These are phyloP conservation scores for Lasioglossum zephyrum DNA, from an alignment of 2,888 invertebrate species.

Conservation along the genomic window DNA sequence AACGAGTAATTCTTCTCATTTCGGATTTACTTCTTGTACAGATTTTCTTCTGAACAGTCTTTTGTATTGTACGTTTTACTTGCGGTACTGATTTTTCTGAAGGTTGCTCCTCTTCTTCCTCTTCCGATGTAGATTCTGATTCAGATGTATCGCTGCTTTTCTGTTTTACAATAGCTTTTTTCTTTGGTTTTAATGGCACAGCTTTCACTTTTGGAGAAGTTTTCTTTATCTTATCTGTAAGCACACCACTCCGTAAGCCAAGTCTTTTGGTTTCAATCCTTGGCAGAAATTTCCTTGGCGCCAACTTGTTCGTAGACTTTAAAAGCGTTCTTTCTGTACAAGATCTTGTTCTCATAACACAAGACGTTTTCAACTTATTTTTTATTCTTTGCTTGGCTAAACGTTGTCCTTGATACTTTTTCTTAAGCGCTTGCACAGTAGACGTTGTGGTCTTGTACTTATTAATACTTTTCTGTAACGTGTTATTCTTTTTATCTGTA, in stretches of 20 bases:
- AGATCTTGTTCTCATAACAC: conserved; percentile 85
- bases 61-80: conserved; percentile 65
- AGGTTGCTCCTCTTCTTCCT: conserved; percentile 61
- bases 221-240: conserved; percentile 57
- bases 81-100: conserved; percentile 62
- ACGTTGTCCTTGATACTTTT: conserved; percentile 87
- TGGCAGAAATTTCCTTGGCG: conserved; percentile 73
- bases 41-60: conserved; percentile 74
- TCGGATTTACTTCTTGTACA: conserved; percentile 79
- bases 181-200: conserved; percentile 71
- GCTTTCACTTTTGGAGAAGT: conserved; percentile 65
- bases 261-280: conserved; percentile 75
- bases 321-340: conserved; percentile 79
- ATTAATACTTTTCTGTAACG: conserved; percentile 71
- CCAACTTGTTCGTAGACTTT: conserved; percentile 79
- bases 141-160: conserved; percentile 65
- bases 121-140: conserved; percentile 63
- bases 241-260: conserved; percentile 76
- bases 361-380: conserved; percentile 79
- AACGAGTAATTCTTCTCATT: conserved; percentile 81
- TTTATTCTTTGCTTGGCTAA: conserved; percentile 85
- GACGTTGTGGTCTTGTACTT: conserved; percentile 79
- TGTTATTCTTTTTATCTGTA: conserved; percentile 75
- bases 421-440: conserved; percentile 86
- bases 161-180: conserved; percentile 67